Evolutionary conservation across 2,888 invertebrate species (phyloP), one percentile per base, ranked within the genome.

Genomic region (Dryadula phaetusa): DNA sequence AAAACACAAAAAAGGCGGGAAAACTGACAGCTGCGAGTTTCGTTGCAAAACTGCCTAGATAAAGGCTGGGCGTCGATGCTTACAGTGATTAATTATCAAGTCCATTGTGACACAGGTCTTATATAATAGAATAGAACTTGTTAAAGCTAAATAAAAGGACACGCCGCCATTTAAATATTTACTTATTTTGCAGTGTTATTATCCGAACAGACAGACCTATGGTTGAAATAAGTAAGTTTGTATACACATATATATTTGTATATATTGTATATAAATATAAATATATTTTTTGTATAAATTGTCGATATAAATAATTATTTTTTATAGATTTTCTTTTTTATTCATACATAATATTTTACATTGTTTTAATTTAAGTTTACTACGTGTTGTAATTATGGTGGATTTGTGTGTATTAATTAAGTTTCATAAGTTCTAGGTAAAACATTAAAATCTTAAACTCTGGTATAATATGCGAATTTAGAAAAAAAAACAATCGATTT

Each of bases 11-110:
- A 52, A 28, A 44, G 32, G 44, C 60, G 60, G 60, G 60, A 60
- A 60, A 60, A 60, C 60, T 60, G 60, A 60, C 32, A 60, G 60
- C 42, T 28, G 42, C 44, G 60, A 60, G 60, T 32, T 28, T 28
- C 60, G 8, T 28, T 12, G 28, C 16, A 60, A 44, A 60, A 60
- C 60, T 60, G 32, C 28, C 14, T 28, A n/a, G 60, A 18, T 28
- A 60, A 60, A 60, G 44, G 44, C 44, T 60, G 8, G n/a, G 44
- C 25, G 28, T 16, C 60, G 44, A 18, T 46, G 22, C 42, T 28
- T 42, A 60, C 44, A 25, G 28, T 40, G 37, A 56, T 56, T 16
- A 22, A 37, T 56, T 60, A 46, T 42, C 60, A 18, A 46, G 44
- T 32, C 14, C 18, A 60, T 60, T 60, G 20, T 60, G n/a, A 28